These are phyloP conservation scores for Thymelicus sylvestris DNA, from an alignment of 2,888 invertebrate species.

Conservation along the genomic window DNA sequence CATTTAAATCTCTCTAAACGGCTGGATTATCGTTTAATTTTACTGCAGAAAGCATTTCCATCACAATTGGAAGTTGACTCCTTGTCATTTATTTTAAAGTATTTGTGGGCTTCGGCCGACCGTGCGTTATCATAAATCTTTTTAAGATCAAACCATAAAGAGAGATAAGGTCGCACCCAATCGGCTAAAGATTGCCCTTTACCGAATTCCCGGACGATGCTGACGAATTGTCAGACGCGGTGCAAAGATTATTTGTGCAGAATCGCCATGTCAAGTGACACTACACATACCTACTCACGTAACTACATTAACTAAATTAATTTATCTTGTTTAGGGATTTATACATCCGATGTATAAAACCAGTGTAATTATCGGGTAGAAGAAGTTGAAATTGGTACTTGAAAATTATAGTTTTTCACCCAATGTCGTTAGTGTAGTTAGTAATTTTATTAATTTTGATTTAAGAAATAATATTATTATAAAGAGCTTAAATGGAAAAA, in stretches of 20 bases:
- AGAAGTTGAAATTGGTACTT: no score
- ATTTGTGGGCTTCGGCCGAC: slow-evolving; percentile 74
- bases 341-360: no score
- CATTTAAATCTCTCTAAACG: slow-evolving; percentile 82
- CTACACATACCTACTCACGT: neutral
- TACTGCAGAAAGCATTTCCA: slow-evolving; percentile 84
- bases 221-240: slow-evolving; percentile 75
- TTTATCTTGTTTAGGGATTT: no score
- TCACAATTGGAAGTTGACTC: slow-evolving; percentile 82
- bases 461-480: no score
- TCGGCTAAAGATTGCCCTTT: slow-evolving; percentile 78
- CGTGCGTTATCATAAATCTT: slow-evolving; percentile 85
- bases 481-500: no score
- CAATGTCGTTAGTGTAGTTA: no score
- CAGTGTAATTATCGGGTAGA: no score
- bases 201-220: slow-evolving; percentile 69
- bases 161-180: slow-evolving; percentile 82
- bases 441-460: no score
- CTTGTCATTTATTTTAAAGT: slow-evolving; percentile 84
- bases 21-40: slow-evolving; percentile 83
- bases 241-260: slow-evolving; percentile 52
- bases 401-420: no score
- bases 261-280: slow-evolving; percentile 24
- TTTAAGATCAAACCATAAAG: slow-evolving; percentile 83
- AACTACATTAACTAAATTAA: no score